These are phyloP conservation scores for Proterorhinus semilunaris DNA, from an alignment of 2,113 vertebrate species.

Conservation along the genomic window DNA sequence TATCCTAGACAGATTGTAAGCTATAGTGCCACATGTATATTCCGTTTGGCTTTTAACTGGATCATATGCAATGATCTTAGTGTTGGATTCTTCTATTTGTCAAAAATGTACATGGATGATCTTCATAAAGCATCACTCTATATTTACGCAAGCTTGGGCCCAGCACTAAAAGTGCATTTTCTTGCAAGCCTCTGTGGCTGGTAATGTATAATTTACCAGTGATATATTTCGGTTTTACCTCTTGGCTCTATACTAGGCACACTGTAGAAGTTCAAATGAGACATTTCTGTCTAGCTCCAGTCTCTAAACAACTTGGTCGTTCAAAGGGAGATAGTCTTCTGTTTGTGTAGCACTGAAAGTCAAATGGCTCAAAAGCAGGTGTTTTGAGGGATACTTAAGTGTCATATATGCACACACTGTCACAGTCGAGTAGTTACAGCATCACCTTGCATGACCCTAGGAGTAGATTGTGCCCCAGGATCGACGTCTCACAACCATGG, in stretches of 20 bases:
- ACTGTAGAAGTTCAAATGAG: slow-evolving; percentile 5
- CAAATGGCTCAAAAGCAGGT: neutral
- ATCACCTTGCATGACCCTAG: slow-evolving; percentile 42
- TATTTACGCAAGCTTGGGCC: too few species aligned
- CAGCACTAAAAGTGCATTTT: too few species aligned
- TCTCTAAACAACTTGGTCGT: slow-evolving; percentile 20
- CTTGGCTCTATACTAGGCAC: neutral
- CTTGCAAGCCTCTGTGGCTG: slow-evolving; percentile 9
- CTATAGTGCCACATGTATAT: slow-evolving; percentile 31
- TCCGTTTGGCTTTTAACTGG: slow-evolving; percentile 3
- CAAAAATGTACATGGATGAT: neutral
- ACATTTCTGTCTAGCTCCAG: slow-evolving; percentile 10
- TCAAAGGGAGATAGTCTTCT: slow-evolving; percentile 44
- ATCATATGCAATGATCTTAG: neutral
- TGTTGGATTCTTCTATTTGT: neutral
- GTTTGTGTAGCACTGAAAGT: neutral
- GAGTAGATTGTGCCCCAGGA: neutral
- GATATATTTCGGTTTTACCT: slow-evolving; percentile 8
- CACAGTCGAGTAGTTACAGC: slow-evolving; percentile 17
- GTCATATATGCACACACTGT: neutral
- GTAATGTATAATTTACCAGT: slow-evolving; percentile 28
- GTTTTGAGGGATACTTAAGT: neutral
- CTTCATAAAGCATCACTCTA: neutral
- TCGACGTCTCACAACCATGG: slow-evolving; percentile 10
- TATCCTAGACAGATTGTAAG: slow-evolving; percentile 30